Evolutionary conservation across 2,888 invertebrate species (phyloP).

Genomic region (Bombylius major): DNA sequence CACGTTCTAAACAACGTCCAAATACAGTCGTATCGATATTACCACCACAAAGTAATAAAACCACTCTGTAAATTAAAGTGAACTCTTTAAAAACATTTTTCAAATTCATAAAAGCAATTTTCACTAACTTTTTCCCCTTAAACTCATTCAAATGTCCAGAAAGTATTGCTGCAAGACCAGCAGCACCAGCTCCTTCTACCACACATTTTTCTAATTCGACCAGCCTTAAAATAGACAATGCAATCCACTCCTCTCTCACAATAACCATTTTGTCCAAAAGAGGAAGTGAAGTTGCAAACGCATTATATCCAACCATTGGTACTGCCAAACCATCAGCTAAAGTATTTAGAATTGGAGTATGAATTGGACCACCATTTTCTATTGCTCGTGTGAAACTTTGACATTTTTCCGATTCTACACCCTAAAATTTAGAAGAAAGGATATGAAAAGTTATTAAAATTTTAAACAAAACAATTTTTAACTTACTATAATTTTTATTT

Average conservation of each 20-base stretch:
- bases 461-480: background rate
- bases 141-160: slow-evolving; percentile 69
- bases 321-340: slow-evolving; percentile 84
- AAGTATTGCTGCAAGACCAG: slow-evolving; percentile 72
- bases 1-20: slow-evolving; percentile 76
- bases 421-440: slow-evolving; percentile 38
- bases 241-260: slow-evolving; percentile 73
- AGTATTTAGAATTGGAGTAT: slow-evolving; percentile 56
- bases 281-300: slow-evolving; percentile 57
- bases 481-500: slow-evolving; percentile 75
- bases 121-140: slow-evolving; percentile 56
- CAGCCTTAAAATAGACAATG: slow-evolving; percentile 63
- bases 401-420: slow-evolving; percentile 86
- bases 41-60: slow-evolving; percentile 72
- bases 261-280: slow-evolving; percentile 69
- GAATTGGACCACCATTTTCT: slow-evolving; percentile 52
- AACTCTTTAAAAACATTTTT: background rate
- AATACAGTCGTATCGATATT: slow-evolving; percentile 88
- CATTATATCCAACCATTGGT: slow-evolving; percentile 76
- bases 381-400: slow-evolving; percentile 71
- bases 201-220: slow-evolving; percentile 80
- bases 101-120: background rate
- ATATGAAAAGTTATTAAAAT: background rate
- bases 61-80: slow-evolving; percentile 47
- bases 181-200: slow-evolving; percentile 83